A percentile compares a stretch with the other conserved stretches of the same genome.
Evolutionary conservation across 2,797 vertebrate species (phyloP).

Genomic region (Sebastes dallii): DNA sequence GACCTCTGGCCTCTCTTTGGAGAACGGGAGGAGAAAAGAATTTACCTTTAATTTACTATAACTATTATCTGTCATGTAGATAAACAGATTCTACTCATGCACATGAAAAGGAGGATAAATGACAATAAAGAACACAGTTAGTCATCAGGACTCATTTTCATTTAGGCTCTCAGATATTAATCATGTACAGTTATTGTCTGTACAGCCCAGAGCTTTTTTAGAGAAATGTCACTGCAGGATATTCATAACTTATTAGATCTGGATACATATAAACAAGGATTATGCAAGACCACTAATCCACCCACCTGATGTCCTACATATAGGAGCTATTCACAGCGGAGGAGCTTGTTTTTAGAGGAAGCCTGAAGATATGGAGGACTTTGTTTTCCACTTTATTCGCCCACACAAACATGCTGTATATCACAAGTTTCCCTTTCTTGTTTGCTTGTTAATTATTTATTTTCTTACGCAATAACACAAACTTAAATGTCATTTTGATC

Average conservation of each 20-base stretch:
- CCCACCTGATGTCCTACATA: constrained; percentile 59
- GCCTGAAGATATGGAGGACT: constrained; percentile 30
- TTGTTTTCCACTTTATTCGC: constrained; percentile 28
- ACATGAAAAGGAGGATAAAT: constrained; percentile 6
- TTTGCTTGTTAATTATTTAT: background rate
- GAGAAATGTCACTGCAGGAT: constrained; percentile 27
- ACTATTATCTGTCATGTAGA: background rate
- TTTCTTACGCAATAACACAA: background rate
- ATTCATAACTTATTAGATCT: constrained; percentile 44
- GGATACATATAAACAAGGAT: constrained; percentile 40
- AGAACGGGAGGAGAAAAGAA: background rate
- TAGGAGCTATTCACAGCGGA: constrained; percentile 38
- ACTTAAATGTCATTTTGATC: background rate
- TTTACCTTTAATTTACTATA: background rate
- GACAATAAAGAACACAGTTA: constrained; percentile 5
- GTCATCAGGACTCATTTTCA: constrained; percentile 21
- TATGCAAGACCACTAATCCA: constrained; percentile 43
- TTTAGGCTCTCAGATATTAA: constrained; percentile 25
- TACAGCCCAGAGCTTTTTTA: constrained; percentile 25
- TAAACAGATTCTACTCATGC: background rate
- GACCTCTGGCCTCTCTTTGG: background rate
- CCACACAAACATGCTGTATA: constrained; percentile 29
- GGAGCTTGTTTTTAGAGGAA: constrained; percentile 24
- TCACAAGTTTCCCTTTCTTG: background rate
- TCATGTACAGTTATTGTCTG: constrained; percentile 25